These are phyloP conservation scores for Ormia ochracea DNA, from an alignment of 2,888 invertebrate species.

Conservation along the genomic window DNA sequence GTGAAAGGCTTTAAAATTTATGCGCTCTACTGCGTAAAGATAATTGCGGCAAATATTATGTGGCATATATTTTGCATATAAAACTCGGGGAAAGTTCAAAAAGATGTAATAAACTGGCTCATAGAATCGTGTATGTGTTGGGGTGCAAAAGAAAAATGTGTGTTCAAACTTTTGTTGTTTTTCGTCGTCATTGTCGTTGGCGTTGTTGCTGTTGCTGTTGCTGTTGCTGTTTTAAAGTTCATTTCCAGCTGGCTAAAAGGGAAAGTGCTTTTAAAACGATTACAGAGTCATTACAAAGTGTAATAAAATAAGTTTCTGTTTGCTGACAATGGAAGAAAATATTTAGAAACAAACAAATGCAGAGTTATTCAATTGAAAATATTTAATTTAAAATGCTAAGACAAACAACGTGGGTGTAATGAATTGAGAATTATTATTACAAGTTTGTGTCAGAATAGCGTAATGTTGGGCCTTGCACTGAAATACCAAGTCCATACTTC, in stretches of 20 bases:
- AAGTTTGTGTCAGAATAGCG: no score
- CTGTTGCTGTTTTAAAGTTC: no score
- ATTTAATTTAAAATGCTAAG: not conserved
- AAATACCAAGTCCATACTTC: no score
- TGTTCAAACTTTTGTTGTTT: not conserved
- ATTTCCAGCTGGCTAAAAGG: not conserved
- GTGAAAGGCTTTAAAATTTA: slow-evolving; percentile 33
- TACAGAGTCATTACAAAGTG: slow-evolving; percentile 21
- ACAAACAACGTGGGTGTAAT: not conserved
- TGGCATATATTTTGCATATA: slow-evolving; percentile 37
- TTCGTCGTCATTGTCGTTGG: no score
- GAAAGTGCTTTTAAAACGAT: slow-evolving; percentile 37
- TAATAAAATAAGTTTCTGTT: slow-evolving; percentile 12
- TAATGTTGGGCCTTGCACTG: no score
- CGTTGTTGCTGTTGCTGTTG: not conserved
- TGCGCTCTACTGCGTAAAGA: slow-evolving; percentile 56
- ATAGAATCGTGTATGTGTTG: slow-evolving; percentile 27
- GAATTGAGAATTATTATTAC: slow-evolving; percentile 1
- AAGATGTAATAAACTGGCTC: not conserved
- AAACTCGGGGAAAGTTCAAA: not conserved
- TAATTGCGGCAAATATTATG: slow-evolving; percentile 55
- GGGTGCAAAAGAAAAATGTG: not conserved
- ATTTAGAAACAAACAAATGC: not conserved
- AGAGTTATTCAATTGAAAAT: no score
- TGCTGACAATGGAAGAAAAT: not conserved